Conservation (phyloP, 2,888 invertebrate genomes). For the Thalpophila matura region DNA sequence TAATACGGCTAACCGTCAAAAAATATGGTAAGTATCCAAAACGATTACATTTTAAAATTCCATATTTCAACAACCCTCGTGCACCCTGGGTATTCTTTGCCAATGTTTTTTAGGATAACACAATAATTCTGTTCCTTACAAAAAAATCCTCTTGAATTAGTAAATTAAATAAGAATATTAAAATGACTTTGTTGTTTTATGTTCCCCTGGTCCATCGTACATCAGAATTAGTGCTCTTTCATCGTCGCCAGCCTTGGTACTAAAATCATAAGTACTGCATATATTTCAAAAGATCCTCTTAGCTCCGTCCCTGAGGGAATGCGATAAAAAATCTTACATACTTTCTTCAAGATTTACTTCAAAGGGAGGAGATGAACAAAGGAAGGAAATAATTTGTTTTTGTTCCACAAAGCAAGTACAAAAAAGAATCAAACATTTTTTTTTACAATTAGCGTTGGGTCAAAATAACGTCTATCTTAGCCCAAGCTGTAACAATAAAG, state of each 20-base stretch:
- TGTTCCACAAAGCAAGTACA: constrained; percentile 17
- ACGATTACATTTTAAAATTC: neutral
- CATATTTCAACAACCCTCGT: neutral
- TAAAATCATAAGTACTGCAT: constrained; percentile 58
- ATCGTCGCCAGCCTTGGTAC: constrained; percentile 22
- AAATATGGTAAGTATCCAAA: neutral
- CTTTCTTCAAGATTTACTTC: constrained; percentile 46
- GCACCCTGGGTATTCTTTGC: neutral
- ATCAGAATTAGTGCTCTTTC: constrained; percentile 53
- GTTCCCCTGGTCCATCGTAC: constrained; percentile 45
- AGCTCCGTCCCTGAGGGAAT: constrained; percentile 36
- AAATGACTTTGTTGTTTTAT: constrained; percentile 49
- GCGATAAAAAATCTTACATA: constrained; percentile 49
- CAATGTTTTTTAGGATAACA: neutral
- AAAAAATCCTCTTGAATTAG: constrained; percentile 27
- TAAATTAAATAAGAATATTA: constrained; percentile 50
- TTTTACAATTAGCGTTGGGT: no score
- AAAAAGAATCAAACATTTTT: constrained; percentile 8
- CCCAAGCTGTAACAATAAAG: no score
- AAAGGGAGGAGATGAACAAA: constrained; percentile 46
- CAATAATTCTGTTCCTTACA: neutral
- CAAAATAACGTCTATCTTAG: no score
- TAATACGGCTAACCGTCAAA: no score
- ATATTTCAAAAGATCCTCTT: constrained; percentile 50
- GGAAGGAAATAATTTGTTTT: constrained; percentile 30